Percentiles rank a stretch among this genome's conserved stretches.
Evolutionary conservation across 2,113 vertebrate species (phyloP).

Genomic region (Podarcis muralis): DNA sequence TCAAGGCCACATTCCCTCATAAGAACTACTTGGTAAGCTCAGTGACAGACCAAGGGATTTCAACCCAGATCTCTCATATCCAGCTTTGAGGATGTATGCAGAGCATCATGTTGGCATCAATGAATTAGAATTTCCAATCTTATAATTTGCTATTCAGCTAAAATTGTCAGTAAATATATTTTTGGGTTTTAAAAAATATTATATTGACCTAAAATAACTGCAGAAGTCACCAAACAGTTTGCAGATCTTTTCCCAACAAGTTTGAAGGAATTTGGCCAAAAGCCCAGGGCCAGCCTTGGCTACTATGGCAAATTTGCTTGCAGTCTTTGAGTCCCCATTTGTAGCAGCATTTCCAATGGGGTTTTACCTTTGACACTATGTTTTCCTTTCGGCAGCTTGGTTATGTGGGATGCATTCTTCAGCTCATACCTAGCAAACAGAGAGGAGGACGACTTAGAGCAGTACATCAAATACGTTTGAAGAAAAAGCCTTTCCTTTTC

Average conservation of each 20-base stretch:
- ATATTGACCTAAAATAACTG: neutral
- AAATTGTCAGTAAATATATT: neutral
- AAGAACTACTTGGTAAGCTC: neutral
- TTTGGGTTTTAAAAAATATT: neutral
- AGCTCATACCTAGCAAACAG: conserved; percentile 86
- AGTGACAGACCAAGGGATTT: neutral
- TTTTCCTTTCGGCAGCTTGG: conserved; percentile 95
- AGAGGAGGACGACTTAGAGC: conserved; percentile 38
- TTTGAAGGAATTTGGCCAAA: neutral
- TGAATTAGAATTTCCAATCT: neutral
- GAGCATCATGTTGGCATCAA: neutral
- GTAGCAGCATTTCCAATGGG: neutral
- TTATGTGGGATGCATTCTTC: conserved; percentile 95
- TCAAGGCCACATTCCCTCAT: too few relatives aligned
- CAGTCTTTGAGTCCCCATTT: neutral
- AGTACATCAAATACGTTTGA: neutral
- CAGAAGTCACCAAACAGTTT: neutral
- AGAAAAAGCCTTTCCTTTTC: neutral
- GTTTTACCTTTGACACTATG: conserved; percentile 98
- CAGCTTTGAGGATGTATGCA: neutral
- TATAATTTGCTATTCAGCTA: neutral
- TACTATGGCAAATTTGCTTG: neutral
- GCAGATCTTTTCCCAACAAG: neutral
- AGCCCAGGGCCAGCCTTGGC: neutral
- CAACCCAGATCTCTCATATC: neutral